Evolutionary conservation across 2,797 vertebrate genomes (phyloP).

Genomic region (Pseudochirops cupreus): DNA sequence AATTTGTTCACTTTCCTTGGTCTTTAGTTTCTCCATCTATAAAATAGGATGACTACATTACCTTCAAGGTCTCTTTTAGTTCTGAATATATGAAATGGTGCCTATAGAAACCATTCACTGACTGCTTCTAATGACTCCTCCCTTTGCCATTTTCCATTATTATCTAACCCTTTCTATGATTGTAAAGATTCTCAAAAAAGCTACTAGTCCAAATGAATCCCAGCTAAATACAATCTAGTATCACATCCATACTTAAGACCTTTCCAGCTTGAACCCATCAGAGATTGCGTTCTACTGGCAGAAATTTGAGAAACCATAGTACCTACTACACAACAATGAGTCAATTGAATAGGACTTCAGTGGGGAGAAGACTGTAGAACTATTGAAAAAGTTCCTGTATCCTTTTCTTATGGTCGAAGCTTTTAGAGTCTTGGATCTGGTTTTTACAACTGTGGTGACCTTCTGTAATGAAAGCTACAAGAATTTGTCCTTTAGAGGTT

Average conservation of each 20-base stretch:
- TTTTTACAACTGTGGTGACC: background rate
- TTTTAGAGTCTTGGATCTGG: background rate
- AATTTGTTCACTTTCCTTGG: background rate
- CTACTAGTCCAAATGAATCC: background rate
- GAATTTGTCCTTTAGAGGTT: background rate
- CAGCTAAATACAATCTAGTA: background rate
- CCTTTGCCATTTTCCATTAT: background rate
- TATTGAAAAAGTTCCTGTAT: background rate
- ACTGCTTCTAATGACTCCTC: background rate
- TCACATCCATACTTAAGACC: background rate
- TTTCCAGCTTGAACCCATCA: background rate
- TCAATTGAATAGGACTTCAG: background rate
- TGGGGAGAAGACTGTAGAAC: background rate
- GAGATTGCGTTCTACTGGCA: background rate
- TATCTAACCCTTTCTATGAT: background rate
- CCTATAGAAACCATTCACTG: background rate
- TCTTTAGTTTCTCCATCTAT: background rate
- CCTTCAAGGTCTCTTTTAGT: background rate
- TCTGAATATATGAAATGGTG: background rate
- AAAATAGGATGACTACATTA: background rate
- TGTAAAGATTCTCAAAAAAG: background rate
- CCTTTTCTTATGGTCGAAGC: background rate
- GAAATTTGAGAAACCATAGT: background rate
- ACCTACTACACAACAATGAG: background rate
- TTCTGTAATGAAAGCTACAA: slow-evolving; percentile 11